phyloP scores from a whole-genome alignment of 2,113 vertebrate species.

The Geothlypis trichas region DNA sequence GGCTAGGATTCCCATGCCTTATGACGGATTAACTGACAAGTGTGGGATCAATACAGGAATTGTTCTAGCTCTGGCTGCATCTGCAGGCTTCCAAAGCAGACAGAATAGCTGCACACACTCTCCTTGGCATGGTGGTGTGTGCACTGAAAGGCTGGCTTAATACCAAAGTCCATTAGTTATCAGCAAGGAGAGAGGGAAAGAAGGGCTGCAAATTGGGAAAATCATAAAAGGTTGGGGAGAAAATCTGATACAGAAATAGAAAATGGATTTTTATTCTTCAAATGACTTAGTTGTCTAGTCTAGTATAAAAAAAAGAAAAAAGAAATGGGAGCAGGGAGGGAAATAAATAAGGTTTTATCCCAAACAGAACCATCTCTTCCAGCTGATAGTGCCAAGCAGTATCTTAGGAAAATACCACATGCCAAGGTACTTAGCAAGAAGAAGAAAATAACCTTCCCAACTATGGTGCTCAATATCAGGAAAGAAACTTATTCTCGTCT shows the following conservation, averaged over 20 bases:
- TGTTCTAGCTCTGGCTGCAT: constrained; percentile 62
- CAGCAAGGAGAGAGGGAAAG: constrained; percentile 11
- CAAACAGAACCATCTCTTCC: neutral
- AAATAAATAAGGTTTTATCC: neutral
- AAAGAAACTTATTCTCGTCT: neutral
- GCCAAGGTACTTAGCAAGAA: neutral
- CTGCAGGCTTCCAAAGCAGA: constrained; percentile 29
- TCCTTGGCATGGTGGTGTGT: constrained; percentile 10
- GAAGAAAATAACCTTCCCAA: neutral
- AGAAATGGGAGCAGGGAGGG: neutral
- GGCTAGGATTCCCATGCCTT: constrained; percentile 74
- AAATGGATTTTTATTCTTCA: constrained; percentile 12
- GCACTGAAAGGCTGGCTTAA: constrained; percentile 53
- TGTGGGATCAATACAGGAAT: constrained; percentile 59
- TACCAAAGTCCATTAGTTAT: constrained; percentile 47
- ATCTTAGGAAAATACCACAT: neutral
- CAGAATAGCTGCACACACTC: constrained; percentile 56
- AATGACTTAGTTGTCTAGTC: neutral
- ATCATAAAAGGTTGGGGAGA: constrained; percentile 31
- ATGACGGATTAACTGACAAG: constrained; percentile 70
- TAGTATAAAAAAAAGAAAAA: neutral
- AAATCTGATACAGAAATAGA: constrained; percentile 18
- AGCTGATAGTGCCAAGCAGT: neutral
- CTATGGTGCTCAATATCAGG: neutral
- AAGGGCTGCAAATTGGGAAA: constrained; percentile 29